phyloP scores from a whole-genome alignment of 2,888 invertebrate genomes.

The Leistus spinibarbis region DNA sequence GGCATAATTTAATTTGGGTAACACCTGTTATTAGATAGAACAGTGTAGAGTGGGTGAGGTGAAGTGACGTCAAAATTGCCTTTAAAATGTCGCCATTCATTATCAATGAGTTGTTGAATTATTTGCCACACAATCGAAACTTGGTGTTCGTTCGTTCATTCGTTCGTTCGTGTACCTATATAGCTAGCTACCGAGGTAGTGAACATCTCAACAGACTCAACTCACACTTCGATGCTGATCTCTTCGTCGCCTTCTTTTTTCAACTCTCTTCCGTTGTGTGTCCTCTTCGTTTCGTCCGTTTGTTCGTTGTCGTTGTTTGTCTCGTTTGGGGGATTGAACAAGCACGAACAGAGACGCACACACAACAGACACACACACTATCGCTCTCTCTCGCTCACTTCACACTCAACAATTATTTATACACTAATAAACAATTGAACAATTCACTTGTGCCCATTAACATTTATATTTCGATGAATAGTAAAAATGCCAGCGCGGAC shows the following conservation, averaged over 20 bases:
- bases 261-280: not conserved
- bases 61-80: slow-evolving; percentile 33
- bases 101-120: slow-evolving; percentile 30
- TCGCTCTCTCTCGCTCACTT: too few relatives aligned
- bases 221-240: not conserved
- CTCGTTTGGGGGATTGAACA: not conserved
- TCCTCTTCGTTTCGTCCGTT: not conserved
- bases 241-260: not conserved
- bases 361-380: too few relatives aligned
- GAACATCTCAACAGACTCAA: not conserved
- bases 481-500: not conserved
- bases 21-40: too few relatives aligned
- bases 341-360: too few relatives aligned
- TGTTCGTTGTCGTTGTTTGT: not conserved
- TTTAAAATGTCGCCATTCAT: slow-evolving; percentile 37
- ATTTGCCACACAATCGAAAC: slow-evolving; percentile 35
- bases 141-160: not conserved
- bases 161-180: not conserved
- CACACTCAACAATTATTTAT: slow-evolving; percentile 14
- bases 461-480: slow-evolving; percentile 37
- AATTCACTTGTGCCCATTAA: slow-evolving; percentile 34
- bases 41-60: not conserved
- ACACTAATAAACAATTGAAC: slow-evolving; percentile 29
- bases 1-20: too few relatives aligned
- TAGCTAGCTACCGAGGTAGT: not conserved